These are phyloP conservation scores for Urophycis tenuis DNA, from an alignment of 2,797 vertebrate genomes.

Conservation along the genomic window DNA sequence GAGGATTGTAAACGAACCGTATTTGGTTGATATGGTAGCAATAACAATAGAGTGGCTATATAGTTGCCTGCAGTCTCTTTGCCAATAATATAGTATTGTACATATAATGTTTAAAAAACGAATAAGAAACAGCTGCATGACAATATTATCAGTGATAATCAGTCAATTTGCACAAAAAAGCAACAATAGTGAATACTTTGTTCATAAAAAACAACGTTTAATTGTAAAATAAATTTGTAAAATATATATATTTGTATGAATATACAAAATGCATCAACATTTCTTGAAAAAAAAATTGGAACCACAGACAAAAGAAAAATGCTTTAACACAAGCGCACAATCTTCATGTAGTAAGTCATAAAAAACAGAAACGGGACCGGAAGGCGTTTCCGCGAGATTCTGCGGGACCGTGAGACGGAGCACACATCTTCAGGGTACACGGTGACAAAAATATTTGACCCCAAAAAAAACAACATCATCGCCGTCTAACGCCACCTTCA, in stretches of 20 bases:
- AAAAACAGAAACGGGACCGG: no score
- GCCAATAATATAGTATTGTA: not conserved
- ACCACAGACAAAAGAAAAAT: no score
- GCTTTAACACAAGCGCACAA: no score
- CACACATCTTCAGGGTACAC: no score
- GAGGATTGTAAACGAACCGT: no score
- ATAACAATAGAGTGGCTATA: not conserved
- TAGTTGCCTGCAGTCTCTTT: not conserved
- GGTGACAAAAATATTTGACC: no score
- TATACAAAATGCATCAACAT: not conserved
- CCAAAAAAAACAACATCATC: no score
- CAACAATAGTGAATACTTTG: not conserved
- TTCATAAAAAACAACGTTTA: not conserved
- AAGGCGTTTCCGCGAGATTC: no score
- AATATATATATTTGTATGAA: not conserved
- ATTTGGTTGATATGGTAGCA: no score
- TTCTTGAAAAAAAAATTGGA: not conserved
- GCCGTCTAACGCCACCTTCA: not conserved
- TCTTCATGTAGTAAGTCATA: no score
- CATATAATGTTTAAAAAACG: not conserved
- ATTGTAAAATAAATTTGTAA: not conserved
- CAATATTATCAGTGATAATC: not conserved
- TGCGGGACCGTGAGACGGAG: no score
- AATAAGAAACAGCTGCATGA: not conserved
- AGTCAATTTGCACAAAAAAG: not conserved